A percentile compares a stretch with the other conserved stretches of the same genome.
Evolutionary conservation across 2,113 vertebrate genomes (phyloP).

Genomic region (Bolborhynchus lineola): DNA sequence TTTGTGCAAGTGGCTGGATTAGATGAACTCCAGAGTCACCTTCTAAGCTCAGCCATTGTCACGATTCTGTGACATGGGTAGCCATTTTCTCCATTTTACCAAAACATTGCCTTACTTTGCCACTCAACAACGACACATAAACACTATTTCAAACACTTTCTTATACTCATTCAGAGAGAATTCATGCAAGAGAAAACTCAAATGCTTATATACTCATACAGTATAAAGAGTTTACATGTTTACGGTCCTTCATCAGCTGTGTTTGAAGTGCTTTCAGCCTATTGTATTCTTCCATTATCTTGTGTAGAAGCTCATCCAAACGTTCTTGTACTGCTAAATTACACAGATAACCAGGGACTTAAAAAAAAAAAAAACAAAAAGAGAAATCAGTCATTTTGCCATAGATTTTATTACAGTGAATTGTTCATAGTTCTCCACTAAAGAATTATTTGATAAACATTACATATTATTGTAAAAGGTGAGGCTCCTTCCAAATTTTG

Average conservation of each 20-base stretch:
- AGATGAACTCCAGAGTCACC: background rate
- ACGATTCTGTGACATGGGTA: rapidly evolving
- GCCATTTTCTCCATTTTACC: background rate
- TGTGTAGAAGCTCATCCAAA: conserved; percentile 76
- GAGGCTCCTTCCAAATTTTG: background rate
- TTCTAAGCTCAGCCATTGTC: background rate
- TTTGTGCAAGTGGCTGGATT: background rate
- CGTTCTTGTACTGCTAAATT: conserved; percentile 73
- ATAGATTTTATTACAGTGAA: background rate
- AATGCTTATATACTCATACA: background rate
- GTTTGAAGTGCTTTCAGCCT: conserved; percentile 75
- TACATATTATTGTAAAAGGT: background rate
- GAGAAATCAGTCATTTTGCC: background rate
- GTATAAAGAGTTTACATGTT: conserved; percentile 68
- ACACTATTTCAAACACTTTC: background rate
- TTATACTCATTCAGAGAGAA: background rate
- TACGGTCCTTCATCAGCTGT: conserved; percentile 65
- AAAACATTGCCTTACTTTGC: background rate
- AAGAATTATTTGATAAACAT: background rate
- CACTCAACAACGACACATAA: background rate
- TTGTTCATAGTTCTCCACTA: background rate
- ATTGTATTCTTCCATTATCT: conserved; percentile 77
- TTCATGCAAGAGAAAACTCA: background rate
- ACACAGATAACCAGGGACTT: conserved; percentile 9
- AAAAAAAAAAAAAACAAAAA: background rate